Base-by-base conservation (phyloP, 1,140 invertebrate genomes). In the Brachionus plicatilis region DNA sequence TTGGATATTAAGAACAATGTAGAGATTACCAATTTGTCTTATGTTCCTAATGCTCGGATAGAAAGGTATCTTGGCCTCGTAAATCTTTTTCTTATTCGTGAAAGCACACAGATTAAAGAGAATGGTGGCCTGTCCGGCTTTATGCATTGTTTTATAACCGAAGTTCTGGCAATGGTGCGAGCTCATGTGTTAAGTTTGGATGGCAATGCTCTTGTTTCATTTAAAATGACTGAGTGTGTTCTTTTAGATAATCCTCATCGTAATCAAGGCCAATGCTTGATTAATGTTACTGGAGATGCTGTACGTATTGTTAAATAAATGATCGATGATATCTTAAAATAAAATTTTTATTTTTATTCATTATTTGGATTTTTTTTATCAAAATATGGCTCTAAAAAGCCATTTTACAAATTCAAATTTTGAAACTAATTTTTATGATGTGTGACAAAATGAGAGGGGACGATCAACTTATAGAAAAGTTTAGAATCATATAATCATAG, bases 41-140 rank as follows among this genome's bases (percentile, higher is more conserved):
- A 93, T 86, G 90, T 96, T 85, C 93, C 94, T 14, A 94, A 95
- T 84, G 93, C 93, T 1, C 92, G 92, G 83, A 94, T 95, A 80
- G 93, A 94, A 80, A 92, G 93, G 85, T 96, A 97, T 88, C 90
- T 97, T 83, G 96, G 96, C 82, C 95, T 97, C 89, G 91, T 97
- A 75, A 96, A 97, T 87, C 96, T 97, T 87, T 95, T 97, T 89
- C 96, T 98, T 86, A 97, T 98, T 85, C 90, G 96, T 78, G 96
- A 98, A 91, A 95, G 94, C 84, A 96, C 94, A 1, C 95, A 94
- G 41, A 93, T 97, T 85, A 90, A 95, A 87, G 96, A 97, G 90
- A 85, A 86, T 80, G 95, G 95, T 83, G 96, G 96, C 20, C 91
- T 96, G 12, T 96, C 94, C 88, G 95, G 95, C 2, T 96, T 98